Conservation (phyloP, 2,113 vertebrate genomes). For the Bos indicus region DNA sequence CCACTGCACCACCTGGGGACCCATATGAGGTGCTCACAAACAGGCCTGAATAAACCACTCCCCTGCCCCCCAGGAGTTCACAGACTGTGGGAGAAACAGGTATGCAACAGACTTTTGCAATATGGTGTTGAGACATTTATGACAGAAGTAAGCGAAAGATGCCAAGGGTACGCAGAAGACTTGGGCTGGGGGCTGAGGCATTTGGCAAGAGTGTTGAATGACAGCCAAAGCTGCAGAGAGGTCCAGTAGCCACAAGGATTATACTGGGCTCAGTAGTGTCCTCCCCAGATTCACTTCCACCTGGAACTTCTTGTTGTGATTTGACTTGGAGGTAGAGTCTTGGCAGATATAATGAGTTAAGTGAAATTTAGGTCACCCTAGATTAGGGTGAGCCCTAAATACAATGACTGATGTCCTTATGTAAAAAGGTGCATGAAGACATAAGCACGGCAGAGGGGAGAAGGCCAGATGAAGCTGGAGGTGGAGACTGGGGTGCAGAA, state of each 20-base stretch:
- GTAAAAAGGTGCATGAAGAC: not conserved
- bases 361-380: not conserved
- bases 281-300: not conserved
- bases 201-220: not conserved
- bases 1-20: not conserved
- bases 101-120: not conserved
- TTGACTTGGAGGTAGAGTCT: not conserved
- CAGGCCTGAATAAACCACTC: not conserved
- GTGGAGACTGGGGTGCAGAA: not conserved
- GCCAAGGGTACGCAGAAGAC: not conserved
- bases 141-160: not conserved
- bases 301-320: not conserved
- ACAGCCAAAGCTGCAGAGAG: not conserved
- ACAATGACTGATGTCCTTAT: not conserved
- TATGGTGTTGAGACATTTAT: not conserved
- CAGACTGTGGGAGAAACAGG: not conserved
- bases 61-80: not conserved
- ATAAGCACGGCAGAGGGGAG: not conserved
- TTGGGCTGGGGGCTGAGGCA: too few relatives aligned
- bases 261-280: not conserved
- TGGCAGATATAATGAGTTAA: not conserved
- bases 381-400: not conserved
- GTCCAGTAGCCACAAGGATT: not conserved
- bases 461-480: not conserved
- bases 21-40: not conserved